Base-by-base conservation (phyloP, 1,140 invertebrate species). In the Choristoneura fumiferana region DNA sequence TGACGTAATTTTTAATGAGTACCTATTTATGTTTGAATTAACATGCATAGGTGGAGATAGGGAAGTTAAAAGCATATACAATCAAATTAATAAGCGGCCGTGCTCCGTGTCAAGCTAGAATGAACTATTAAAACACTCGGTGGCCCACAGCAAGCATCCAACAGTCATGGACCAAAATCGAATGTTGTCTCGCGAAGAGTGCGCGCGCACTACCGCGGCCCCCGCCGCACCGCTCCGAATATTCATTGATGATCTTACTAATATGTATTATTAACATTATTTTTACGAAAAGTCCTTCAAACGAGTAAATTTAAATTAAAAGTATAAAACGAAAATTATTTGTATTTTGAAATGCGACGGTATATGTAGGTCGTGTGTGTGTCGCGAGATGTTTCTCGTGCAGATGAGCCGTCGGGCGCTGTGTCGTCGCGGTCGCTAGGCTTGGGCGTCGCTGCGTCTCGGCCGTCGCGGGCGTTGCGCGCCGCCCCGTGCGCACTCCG, bases 101-200 rank as follows among this genome's bases (percentile, higher is more conserved):
- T 68, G 62, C 64, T 59, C 62, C 63, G 69, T 70, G 75, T 70
- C 66, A 74, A 76, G 71, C 73, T 77, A 79, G 73, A 84, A 84
- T 79, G 76, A 89, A 87, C 80, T 86, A 87, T 86, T 84, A 86
- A 89, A 85, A 79, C 72, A 77, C 72, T 78, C 69, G 76, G 75
- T 74, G 71, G 77, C 70, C 77, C 75, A 78, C 79, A 76, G 82
- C 75, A 80, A 89, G 87, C 87, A 81, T 90, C 87, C 84, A 78
- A 85, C 83, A 85, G 85, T 82, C 86, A 84, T 89, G 87, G 87
- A 90, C 87, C 87, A 90, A 90, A 90, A 90, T 90, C 89, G 87
- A 90, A 90, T 89, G 84, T 76, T 65, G 76, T 81, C 81, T 85
- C 73, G 76, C 73, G 77, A 68, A 70, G 73, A 63, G 43, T 84